Base-by-base conservation (phyloP, 2,888 invertebrate species). In the Tetanocera ferruginea region DNA sequence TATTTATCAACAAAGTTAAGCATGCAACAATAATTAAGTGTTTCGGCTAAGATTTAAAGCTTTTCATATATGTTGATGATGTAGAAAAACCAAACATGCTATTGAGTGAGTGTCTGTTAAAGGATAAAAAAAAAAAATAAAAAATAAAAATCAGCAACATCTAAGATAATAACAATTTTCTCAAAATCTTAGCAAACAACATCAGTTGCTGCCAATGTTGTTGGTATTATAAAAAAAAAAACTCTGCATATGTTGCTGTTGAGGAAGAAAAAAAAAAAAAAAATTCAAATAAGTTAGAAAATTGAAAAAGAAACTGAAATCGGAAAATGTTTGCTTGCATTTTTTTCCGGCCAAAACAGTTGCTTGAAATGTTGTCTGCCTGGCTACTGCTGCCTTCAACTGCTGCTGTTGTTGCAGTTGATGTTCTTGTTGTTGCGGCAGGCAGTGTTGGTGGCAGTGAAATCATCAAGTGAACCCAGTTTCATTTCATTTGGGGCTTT, bases 311-410 rank as follows among this genome's bases (percentile, higher is more conserved):
- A 67, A 67, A 73, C 49, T 76, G 73, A 76, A 74, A 62, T 75
- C 55, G 60, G 72, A 71, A 77, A 77, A 76, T n/a, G 60, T 76
- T 64, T 73, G 67, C 25, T 67, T 43, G 23, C 23, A 4, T 19
- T 49, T 28, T 31, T 9, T n/a, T 64, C 31, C 25, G 23, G 43
- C 25, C 34, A 60, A 31, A 74, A 60, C 77, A 79, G 70, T 28
- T 79, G 79, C 57, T 77, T 71, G 77, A 77, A 64, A 75, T 74
- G 57, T 71, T 67, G 76, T 69, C 31, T 49, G 19, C 28, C 70
- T 60, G 55, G 52, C 55, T 71, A 19, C 31, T 71, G 11, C 69
- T 28, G 51, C 64, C 52, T 25, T 64, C 3, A 31, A 43, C 19
- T 34, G 34, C 25, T 19, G 11, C 17, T 57, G 57, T 5, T 31